Evolutionary conservation across 2,113 vertebrate species (phyloP).

Genomic region (Scomber scombrus): DNA sequence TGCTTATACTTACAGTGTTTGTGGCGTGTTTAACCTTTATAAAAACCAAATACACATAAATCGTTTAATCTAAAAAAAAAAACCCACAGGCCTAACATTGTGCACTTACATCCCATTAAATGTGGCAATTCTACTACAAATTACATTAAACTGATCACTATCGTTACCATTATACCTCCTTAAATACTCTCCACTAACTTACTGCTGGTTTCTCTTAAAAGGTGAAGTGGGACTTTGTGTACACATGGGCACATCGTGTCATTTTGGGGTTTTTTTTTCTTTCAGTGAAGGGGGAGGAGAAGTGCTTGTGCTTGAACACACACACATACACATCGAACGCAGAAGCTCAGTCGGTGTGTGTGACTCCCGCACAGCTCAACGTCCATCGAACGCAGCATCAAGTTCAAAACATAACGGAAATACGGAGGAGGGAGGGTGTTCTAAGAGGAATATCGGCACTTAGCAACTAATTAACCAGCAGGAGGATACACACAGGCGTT

Average conservation of each 20-base stretch:
- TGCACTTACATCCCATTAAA: too few relatives aligned
- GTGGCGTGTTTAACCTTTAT: too few relatives aligned
- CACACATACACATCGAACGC: background rate
- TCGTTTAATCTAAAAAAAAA: too few relatives aligned
- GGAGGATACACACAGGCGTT: fast-evolving
- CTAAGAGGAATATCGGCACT: background rate
- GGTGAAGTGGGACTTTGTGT: too few relatives aligned
- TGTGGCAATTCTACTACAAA: too few relatives aligned
- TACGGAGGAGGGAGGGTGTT: background rate
- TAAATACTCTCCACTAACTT: too few relatives aligned
- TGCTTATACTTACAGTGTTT: too few relatives aligned
- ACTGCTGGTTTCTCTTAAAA: too few relatives aligned
- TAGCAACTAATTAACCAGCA: background rate
- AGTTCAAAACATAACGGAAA: conserved; percentile 49
- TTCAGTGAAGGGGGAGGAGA: conserved; percentile 39
- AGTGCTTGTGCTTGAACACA: background rate
- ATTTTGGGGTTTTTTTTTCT: conserved; percentile 8
- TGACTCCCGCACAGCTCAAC: background rate
- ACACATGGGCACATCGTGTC: background rate
- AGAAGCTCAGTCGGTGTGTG: conserved; percentile 4
- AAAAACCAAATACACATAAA: too few relatives aligned
- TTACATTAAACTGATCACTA: too few relatives aligned
- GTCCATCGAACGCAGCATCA: conserved; percentile 11
- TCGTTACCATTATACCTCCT: too few relatives aligned
- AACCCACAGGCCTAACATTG: too few relatives aligned